Conservation (phyloP, 35 echinoderm and acorn worm species). For the Strongylocentrotus purpuratus region DNA sequence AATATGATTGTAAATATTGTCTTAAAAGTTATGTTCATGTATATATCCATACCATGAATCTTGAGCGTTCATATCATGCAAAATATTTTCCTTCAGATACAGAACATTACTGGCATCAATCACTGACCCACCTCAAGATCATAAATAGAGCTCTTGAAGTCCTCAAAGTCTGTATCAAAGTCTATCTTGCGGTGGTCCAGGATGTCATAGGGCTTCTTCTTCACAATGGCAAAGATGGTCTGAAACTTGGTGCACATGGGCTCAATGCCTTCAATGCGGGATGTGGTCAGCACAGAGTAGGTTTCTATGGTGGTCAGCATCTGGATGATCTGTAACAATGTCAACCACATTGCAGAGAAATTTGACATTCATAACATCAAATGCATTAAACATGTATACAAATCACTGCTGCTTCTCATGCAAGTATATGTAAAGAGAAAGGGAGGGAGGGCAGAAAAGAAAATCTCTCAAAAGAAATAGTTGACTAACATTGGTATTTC, state of each 20-base stretch:
- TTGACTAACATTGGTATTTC: too few species aligned
- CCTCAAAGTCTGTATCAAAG: conserved; percentile 98
- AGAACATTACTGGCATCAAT: background rate
- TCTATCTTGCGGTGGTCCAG: conserved; percentile 90
- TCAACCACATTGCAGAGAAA: background rate
- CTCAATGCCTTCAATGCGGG: conserved; percentile 93
- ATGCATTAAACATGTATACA: background rate
- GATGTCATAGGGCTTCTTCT: conserved; percentile 98
- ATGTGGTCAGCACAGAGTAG: conserved; percentile 76
- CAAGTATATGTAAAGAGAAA: too few species aligned
- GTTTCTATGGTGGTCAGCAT: conserved; percentile 88
- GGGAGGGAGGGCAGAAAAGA: background rate
- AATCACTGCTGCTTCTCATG: too few species aligned
- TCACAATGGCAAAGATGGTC: conserved; percentile 80
- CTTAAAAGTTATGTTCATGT: too few species aligned
- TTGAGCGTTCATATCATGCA: background rate
- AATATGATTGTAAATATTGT: too few species aligned
- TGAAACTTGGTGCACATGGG: conserved; percentile 90
- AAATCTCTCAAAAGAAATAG: background rate
- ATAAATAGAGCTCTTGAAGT: conserved; percentile 89
- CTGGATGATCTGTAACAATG: conserved; percentile 69
- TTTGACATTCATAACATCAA: background rate
- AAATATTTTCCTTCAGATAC: background rate
- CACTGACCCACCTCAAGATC: conserved; percentile 75
- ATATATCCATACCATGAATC: background rate